Percentiles rank a stretch among this genome's conserved stretches.
Conservation (phyloP, 2,113 vertebrate genomes). For the Orcinus orca region DNA sequence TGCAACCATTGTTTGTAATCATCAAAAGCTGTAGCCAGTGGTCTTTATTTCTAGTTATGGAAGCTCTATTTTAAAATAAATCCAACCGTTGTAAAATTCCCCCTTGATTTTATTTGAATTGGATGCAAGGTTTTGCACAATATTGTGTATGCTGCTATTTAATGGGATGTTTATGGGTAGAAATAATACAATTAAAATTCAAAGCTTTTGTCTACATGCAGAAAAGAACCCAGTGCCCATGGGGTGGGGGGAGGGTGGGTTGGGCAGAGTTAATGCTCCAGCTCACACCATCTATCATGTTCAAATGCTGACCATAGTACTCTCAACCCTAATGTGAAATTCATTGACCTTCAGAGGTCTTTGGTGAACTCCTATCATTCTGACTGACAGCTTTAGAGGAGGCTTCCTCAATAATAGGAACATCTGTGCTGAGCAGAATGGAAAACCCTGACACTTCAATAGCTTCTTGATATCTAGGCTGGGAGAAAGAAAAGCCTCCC, state of each 20-base stretch:
- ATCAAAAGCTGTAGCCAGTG: background rate
- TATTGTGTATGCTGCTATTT: background rate
- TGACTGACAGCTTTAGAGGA: constrained; percentile 51
- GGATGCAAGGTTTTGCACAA: background rate
- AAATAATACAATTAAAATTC: rapidly evolving
- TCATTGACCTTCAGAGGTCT: constrained; percentile 59
- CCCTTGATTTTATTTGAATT: background rate
- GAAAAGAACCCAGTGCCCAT: background rate
- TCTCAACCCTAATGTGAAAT: constrained; percentile 10
- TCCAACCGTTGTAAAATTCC: background rate
- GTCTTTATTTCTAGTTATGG: background rate
- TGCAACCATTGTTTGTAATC: background rate
- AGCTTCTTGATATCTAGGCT: background rate
- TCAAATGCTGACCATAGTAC: background rate
- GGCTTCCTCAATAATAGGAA: background rate
- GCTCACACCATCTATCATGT: background rate
- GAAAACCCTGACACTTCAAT: constrained; percentile 42
- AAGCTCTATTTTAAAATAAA: constrained; percentile 12
- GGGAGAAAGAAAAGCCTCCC: background rate
- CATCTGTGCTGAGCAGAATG: constrained; percentile 52
- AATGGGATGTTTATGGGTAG: background rate
- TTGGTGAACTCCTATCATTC: background rate
- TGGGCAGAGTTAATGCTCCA: background rate
- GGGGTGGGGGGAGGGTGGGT: too few relatives aligned
- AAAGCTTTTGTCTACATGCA: background rate